Evolutionary conservation across 2,797 vertebrate species (phyloP), one percentile per base, ranked within the genome.

Genomic region (Lutjanus argentimaculatus): DNA sequence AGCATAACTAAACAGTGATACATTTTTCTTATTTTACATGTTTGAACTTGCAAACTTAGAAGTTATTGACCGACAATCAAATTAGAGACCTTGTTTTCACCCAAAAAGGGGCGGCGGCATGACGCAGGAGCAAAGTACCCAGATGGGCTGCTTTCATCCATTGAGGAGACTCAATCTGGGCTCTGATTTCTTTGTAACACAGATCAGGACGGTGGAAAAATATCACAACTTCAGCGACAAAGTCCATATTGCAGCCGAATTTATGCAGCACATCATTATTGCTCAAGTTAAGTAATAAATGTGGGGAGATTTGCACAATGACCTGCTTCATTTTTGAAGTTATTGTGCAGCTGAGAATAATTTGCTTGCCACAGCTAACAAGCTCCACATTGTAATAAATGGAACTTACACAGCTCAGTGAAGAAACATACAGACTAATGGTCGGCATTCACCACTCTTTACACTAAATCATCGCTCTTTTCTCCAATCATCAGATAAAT

Each of bases 381-480:
- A 89, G 81, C 48, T 45, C 70, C 40, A 57, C 52, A 79, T 76
- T 88, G 71, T 75, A 66, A 84, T 65, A 79, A 85, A 87, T 82
- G n/a, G 22, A 57, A 15, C 66, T 57, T 63, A 42, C 42, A 48
- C 46, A 72, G 75, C 74, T 80, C 67, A 52, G 43, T 80, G 67
- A 74, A 81, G 72, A 69, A 64, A 74, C 77, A 53, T 58, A 66
- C 14, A 56, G n/a, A 73, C 42, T 77, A 83, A 87, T 70, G 30
- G 46, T 42, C 43, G 72, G n/a, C 66, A 76, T 85, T 67, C 36
- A 69, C 72, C 59, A 48, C 43, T 53, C 19, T 49, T 53, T 25
- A 43, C 51, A 56, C 17, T 46, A 40, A 76, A 36, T 77, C 9
- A 59, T 40, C 62, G 25, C n/a, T 67, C 19, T 45, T 7, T 65